Base-by-base conservation (phyloP, 2,888 invertebrate species). In the Drosophila sordidula region DNA sequence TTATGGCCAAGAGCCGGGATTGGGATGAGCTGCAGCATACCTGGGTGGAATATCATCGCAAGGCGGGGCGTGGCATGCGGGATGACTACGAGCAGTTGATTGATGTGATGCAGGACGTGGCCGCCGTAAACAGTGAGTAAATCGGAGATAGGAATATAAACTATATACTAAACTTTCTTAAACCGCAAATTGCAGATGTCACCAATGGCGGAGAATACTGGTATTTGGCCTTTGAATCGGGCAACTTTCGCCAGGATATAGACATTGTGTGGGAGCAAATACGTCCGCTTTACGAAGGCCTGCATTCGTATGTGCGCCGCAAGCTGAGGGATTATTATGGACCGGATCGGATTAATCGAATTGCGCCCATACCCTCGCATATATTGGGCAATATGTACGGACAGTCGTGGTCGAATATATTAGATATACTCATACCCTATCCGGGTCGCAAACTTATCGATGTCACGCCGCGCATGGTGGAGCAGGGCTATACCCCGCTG, bases 311-410 rank as follows among this genome's bases (percentile, higher is more conserved):
- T 91, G 96, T 98, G 0, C 94, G 98, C 29, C 94, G 96, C 61
- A 96, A 96, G 87, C 93, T 98, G 14, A 94, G 96, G 0, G 95
- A 97, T 86, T 94, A 95, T 29, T 97, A 98, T 88, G 98, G 98
- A 0, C 96, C 96, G 0, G 96, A 97, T 87, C 94, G 95, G 76
- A 95, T 96, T 52, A 96, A 95, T 76, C 93, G 95, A 1, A 95
- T 96, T 41, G 97, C 97, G 0, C 97, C 97, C 0, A 93, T 97
- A 42, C 97, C 97, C 0, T 96, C 97, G 0, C 97, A 97, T 86
- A 94, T 97, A 59, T 93, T 97, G 5, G 97, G 98, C 0, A 97
- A 97, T 89, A 97, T 98, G 96, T 98, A 97, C 95, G 97, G 94
- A 0, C 97, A 98, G 92, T 95, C 95, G 45, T 98, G 97, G 97